These are phyloP conservation scores for Rhinoraja longicauda DNA, from an alignment of 2,797 vertebrate species.

Conservation along the genomic window DNA sequence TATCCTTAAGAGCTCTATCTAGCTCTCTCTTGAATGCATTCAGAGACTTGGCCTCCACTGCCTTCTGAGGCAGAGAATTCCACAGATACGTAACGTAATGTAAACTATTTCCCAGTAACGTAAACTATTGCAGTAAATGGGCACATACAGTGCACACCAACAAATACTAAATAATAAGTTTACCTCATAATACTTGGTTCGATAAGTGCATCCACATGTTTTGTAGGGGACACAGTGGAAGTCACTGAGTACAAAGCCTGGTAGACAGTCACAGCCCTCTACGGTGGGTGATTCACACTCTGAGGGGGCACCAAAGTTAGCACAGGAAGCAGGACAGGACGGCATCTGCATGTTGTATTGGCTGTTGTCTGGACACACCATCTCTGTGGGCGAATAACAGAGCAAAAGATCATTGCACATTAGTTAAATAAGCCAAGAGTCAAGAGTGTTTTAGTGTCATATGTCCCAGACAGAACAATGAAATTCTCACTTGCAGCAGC, in stretches of 20 bases:
- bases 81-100: no score
- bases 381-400: conserved; percentile 42
- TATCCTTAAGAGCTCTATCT: no score
- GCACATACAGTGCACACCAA: not conserved
- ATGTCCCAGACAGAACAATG: no score
- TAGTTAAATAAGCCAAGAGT: not conserved
- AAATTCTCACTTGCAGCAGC: no score
- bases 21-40: no score
- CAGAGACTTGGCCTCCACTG: no score
- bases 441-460: no score
- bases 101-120: not conserved
- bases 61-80: no score
- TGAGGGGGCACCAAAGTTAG: conserved; percentile 48
- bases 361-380: conserved; percentile 51
- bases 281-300: conserved; percentile 49
- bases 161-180: not conserved
- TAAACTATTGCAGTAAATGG: not conserved
- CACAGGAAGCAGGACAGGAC: conserved; percentile 55
- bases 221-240: conserved; percentile 53
- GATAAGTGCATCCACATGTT: conserved; percentile 54
- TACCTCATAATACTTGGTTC: conserved; percentile 55
- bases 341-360: conserved; percentile 49
- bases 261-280: conserved; percentile 56
- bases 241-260: conserved; percentile 53
- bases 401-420: not conserved